A percentile compares a stretch with the other conserved stretches of the same genome.
phyloP scores from a whole-genome alignment of 2,888 invertebrate species.

The Bombylius discolor region DNA sequence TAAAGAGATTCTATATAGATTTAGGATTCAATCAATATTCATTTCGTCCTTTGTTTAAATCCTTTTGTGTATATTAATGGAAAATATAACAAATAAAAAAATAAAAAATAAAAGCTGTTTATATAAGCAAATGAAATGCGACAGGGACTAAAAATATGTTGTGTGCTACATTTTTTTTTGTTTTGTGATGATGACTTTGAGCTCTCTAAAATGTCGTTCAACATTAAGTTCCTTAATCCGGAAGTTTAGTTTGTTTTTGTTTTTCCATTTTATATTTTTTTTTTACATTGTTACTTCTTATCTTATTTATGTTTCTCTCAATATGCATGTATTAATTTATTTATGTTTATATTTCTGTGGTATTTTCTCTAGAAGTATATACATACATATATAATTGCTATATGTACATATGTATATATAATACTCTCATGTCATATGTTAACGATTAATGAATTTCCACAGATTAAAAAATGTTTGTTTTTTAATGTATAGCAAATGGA shows the following conservation, averaged over 20 bases:
- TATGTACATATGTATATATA: not conserved
- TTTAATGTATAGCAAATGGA: no score
- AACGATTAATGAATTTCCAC: not conserved
- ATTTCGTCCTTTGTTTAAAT: no score
- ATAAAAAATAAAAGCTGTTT: no score
- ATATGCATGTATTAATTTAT: no score
- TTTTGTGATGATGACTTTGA: not conserved
- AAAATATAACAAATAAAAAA: no score
- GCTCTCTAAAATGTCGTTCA: not conserved
- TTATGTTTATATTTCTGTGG: not conserved
- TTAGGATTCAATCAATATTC: no score
- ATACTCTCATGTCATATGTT: not conserved
- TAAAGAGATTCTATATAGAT: no score
- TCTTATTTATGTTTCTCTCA: no score
- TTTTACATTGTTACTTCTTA: no score
- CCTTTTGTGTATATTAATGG: no score
- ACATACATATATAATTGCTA: not conserved
- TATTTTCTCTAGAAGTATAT: not conserved
- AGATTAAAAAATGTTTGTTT: not conserved
- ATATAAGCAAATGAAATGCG: no score
- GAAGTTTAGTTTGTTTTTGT: not conserved
- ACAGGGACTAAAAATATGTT: no score
- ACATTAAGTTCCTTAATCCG: not conserved
- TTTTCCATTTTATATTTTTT: not conserved
- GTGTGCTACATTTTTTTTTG: not conserved